Percentiles rank a stretch among this genome's conserved stretches.
Evolutionary conservation across 2,888 invertebrate species (phyloP).

Genomic region (Apamea monoglypha): DNA sequence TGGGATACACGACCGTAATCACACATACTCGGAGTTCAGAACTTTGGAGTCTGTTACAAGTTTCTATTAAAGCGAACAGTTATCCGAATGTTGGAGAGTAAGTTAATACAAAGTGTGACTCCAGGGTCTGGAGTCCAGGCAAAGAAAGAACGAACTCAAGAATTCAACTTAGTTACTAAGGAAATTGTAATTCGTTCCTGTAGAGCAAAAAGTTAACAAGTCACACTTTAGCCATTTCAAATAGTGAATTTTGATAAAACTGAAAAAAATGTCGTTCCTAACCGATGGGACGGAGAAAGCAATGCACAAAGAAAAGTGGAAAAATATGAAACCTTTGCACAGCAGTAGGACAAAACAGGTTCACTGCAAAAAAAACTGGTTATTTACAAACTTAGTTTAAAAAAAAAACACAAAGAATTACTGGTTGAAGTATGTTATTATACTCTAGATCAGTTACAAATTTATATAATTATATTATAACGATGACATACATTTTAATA

Average conservation of each 20-base stretch:
- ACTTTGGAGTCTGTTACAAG: slow-evolving; percentile 29
- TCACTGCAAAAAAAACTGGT: too few species aligned
- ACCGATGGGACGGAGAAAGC: too few species aligned
- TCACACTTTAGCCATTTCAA: neutral
- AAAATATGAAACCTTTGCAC: too few species aligned
- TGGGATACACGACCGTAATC: slow-evolving; percentile 19
- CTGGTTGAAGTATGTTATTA: too few species aligned
- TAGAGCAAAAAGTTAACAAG: neutral
- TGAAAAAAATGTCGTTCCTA: too few species aligned
- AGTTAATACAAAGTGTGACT: neutral
- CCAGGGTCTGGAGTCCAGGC: neutral
- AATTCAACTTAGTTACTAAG: neutral
- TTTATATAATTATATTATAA: too few species aligned
- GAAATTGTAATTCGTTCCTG: neutral
- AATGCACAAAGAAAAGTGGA: too few species aligned
- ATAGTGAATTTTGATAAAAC: neutral
- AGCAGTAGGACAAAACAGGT: too few species aligned
- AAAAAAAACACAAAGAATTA: too few species aligned
- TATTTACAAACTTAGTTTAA: too few species aligned
- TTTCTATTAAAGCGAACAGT: slow-evolving; percentile 12
- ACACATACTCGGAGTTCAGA: slow-evolving; percentile 29
- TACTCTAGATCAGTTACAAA: too few species aligned
- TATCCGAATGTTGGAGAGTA: neutral
- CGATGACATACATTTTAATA: too few species aligned
- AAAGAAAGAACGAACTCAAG: neutral